Percentiles rank a stretch among this genome's conserved stretches.
These are phyloP conservation scores for Ceratoteleas bidentatus DNA, from an alignment of 1,140 invertebrate species.

Conservation along the genomic window DNA sequence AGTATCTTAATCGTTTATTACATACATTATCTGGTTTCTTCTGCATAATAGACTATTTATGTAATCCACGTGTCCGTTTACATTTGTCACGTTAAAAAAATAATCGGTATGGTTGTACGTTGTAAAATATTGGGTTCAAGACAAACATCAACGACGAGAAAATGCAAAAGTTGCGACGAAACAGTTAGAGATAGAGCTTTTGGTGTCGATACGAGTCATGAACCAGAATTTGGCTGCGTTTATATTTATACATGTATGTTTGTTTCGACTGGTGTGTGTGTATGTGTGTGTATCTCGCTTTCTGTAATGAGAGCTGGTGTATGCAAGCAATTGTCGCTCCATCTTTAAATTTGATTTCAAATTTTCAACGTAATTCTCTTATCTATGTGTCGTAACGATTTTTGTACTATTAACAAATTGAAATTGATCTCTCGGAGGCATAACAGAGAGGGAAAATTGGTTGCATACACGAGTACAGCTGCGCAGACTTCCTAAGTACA, in stretches of 20 bases:
- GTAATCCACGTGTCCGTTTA: too few relatives aligned
- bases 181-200: slow-evolving; percentile 13
- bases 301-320: slow-evolving; percentile 57
- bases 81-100: too few relatives aligned
- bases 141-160: slow-evolving; percentile 74
- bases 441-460: slow-evolving; percentile 27
- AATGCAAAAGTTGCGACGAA: slow-evolving; percentile 15
- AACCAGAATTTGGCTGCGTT: slow-evolving; percentile 74
- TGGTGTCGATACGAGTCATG: slow-evolving; percentile 76
- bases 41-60: too few relatives aligned
- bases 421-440: slow-evolving; percentile 2
- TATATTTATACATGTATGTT: slow-evolving; percentile 35
- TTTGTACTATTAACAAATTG: slow-evolving; percentile 29
- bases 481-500: slow-evolving; percentile 52
- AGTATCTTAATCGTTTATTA: slow-evolving; percentile 16
- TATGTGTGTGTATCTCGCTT: slow-evolving; percentile 48
- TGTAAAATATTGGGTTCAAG: slow-evolving; percentile 74
- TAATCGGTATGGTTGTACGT: slow-evolving; percentile 74
- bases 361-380: neutral
- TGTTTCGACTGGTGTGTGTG: slow-evolving; percentile 61
- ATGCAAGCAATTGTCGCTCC: slow-evolving; percentile 39
- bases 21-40: slow-evolving; percentile 5
- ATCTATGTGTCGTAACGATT: neutral
- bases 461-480: slow-evolving; percentile 43
- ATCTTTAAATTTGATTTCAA: neutral